Percentiles rank a stretch among this genome's conserved stretches.
Conservation (phyloP, 2,888 invertebrate species). For the Cerceris rybyensis region DNA sequence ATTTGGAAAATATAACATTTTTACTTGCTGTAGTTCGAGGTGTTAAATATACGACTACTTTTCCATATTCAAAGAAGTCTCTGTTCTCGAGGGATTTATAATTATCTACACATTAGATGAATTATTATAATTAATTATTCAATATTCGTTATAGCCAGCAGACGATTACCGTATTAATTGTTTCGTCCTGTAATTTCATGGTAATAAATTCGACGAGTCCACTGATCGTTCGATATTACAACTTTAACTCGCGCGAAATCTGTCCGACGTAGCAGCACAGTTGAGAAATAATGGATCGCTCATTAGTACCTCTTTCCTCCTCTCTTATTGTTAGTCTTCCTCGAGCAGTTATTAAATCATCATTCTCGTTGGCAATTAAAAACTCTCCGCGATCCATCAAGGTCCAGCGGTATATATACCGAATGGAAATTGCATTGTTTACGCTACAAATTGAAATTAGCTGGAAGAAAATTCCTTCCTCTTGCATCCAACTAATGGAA, state of each 20-base stretch:
- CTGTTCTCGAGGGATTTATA: no score
- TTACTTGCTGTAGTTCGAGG: no score
- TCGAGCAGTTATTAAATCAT: neutral
- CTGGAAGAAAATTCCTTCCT: no score
- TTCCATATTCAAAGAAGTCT: no score
- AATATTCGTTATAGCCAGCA: neutral
- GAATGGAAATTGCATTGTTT: neutral
- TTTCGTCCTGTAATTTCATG: neutral
- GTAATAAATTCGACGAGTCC: neutral
- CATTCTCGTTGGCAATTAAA: neutral
- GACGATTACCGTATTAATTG: neutral
- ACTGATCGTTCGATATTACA: neutral
- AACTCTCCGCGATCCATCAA: neutral
- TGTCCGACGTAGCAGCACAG: neutral
- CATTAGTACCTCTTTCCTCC: neutral
- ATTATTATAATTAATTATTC: neutral
- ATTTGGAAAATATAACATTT: no score
- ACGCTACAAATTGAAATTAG: no score
- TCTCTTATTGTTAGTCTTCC: neutral
- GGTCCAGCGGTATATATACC: neutral
- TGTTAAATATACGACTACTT: no score
- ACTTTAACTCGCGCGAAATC: neutral
- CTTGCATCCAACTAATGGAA: no score
- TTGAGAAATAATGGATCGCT: neutral
- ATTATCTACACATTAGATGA: no score